phyloP scores from a whole-genome alignment of 2,113 vertebrate species.

The Urocitellus parryii region DNA sequence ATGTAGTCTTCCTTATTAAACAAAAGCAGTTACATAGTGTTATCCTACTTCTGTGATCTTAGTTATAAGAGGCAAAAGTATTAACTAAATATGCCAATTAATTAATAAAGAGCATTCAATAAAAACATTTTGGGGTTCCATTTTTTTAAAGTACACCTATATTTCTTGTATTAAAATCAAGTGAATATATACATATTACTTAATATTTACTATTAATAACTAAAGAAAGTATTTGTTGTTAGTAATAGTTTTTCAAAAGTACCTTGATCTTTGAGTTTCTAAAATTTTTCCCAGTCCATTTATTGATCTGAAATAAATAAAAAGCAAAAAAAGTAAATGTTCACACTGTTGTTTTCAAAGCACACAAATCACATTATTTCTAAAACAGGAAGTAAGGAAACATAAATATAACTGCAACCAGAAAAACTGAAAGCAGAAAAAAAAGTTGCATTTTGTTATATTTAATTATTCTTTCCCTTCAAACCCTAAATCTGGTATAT shows the following conservation, averaged over 20 bases:
- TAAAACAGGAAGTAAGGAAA: conserved; percentile 48
- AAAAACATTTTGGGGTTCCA: conserved; percentile 1
- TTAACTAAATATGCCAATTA: conserved; percentile 12
- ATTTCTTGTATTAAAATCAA: conserved; percentile 39
- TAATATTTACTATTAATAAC: conserved; percentile 38
- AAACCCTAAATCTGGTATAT: conserved; percentile 30
- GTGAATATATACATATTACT: background rate
- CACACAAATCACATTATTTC: conserved; percentile 25
- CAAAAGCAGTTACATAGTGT: background rate
- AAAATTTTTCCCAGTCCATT: conserved; percentile 96
- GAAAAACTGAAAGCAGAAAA: conserved; percentile 2
- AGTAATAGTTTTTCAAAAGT: conserved; percentile 79
- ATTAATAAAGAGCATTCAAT: conserved; percentile 40
- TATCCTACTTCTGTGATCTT: background rate
- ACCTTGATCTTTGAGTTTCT: conserved; percentile 97
- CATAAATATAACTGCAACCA: background rate
- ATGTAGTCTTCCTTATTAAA: background rate
- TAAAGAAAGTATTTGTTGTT: conserved; percentile 22
- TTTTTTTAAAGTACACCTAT: background rate
- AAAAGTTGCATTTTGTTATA: conserved; percentile 42
- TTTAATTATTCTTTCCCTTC: conserved; percentile 55
- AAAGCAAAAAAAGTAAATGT: conserved; percentile 34
- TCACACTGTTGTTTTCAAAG: conserved; percentile 20
- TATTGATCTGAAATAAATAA: conserved; percentile 91
- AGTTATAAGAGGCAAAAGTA: background rate